Evolutionary conservation across 2,888 invertebrate genomes (phyloP), one percentile per base, ranked within the genome.

Genomic region (Trichogramma evanescens): DNA sequence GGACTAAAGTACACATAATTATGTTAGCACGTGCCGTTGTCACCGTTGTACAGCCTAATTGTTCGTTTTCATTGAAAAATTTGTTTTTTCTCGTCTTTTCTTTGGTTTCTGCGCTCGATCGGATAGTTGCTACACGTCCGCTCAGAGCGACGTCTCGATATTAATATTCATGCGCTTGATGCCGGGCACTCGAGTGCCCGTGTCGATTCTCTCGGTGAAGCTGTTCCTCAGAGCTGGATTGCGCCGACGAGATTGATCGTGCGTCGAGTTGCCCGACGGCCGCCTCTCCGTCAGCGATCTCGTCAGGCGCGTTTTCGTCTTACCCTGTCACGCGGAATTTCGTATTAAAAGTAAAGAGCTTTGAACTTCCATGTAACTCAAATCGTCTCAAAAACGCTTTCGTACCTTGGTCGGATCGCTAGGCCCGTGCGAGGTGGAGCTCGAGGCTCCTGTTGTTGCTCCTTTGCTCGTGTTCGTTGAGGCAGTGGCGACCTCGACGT

Each of bases 221-320:
- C 69, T 76, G 59, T 67, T 70, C 53, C 69, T 81, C 79, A 65
- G 81, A 70, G 70, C 80, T 80, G 40, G 81, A 80, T 69, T 82
- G 8, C 80, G 81, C 67, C 80, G 74, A 57, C 81, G 78, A 26
- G 26, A 26, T 26, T 26, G 26, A 26, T 26, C 26, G 26, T 26
- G 26, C 26, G 26, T 26, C 49, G 67, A 80, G 74, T 67, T 57
- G 49, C 66, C 57, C 56, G 63, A 10, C 66, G 81, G 81, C 49
- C 82, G 82, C 45, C 84, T 70, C 60, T 81, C 86, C 1, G 86
- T 86, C 55, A 84, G 80, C 5, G 86, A 86, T 61, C 86, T 80
- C 9, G 85, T 82, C 59, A 86, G 74, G 68, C 81, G 59, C 49
- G 62, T 56, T 53, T 38, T 54, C 54, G 54, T 45, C 46, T 58